Evolutionary conservation across 2,888 invertebrate species (phyloP).

Genomic region (Cerceris ruficornis): DNA sequence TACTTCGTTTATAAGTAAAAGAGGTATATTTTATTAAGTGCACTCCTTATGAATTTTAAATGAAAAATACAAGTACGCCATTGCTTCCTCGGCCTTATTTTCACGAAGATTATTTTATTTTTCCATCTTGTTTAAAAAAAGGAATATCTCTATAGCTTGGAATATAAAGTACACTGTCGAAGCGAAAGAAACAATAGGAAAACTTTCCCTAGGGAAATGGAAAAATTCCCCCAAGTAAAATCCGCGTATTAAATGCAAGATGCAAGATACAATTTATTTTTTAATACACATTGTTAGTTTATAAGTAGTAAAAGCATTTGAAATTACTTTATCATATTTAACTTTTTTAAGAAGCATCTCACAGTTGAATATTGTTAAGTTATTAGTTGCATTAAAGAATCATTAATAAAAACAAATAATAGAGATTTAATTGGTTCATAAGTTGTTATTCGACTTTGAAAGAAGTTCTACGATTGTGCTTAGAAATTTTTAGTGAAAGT

Average conservation of each 20-base stretch:
- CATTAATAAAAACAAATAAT: too few species aligned
- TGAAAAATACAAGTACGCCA: slow-evolving; percentile 14
- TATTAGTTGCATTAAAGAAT: too few species aligned
- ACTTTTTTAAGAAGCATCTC: too few species aligned
- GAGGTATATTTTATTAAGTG: not conserved
- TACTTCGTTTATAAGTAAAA: not conserved
- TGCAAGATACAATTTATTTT: not conserved
- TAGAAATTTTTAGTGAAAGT: too few species aligned
- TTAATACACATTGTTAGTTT: too few species aligned
- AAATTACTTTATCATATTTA: too few species aligned
- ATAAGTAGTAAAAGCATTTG: too few species aligned
- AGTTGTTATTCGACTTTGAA: too few species aligned
- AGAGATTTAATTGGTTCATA: too few species aligned
- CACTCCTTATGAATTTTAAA: slow-evolving; percentile 2
- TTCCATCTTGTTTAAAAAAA: slow-evolving; percentile 15
- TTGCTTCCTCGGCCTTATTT: slow-evolving; percentile 1
- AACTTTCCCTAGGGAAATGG: not conserved
- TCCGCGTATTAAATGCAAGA: not conserved
- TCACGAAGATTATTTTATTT: slow-evolving; percentile 25
- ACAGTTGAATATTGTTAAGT: too few species aligned
- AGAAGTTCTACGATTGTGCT: too few species aligned
- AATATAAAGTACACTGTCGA: not conserved
- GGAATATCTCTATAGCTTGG: slow-evolving; percentile 8
- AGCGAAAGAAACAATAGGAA: not conserved
- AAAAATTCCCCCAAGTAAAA: not conserved